phyloP scores from a whole-genome alignment of 2,797 vertebrate species.

The Rhinophrynus dorsalis region DNA sequence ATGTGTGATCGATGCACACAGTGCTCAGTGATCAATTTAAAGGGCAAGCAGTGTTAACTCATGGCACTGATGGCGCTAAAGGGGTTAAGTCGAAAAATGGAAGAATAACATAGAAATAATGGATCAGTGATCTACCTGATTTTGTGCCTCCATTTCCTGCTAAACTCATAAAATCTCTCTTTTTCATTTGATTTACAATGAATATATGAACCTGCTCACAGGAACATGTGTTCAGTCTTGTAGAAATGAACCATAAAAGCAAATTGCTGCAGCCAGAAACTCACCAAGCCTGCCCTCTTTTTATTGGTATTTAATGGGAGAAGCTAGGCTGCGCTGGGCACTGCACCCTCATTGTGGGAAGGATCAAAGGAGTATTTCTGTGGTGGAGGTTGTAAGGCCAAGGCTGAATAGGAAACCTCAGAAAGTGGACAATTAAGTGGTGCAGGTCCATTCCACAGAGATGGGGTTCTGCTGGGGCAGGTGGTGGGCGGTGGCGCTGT shows the following conservation, averaged over 20 bases:
- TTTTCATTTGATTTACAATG: constrained; percentile 68
- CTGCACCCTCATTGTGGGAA: constrained; percentile 30
- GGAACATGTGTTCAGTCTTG: constrained; percentile 66
- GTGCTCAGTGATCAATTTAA: not conserved
- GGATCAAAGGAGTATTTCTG: constrained; percentile 34
- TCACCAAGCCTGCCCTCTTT: constrained; percentile 32
- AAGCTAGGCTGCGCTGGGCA: constrained; percentile 37
- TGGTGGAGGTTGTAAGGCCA: constrained; percentile 2
- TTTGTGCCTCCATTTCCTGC: constrained; percentile 65
- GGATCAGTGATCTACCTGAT: constrained; percentile 45
- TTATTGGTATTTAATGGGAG: constrained; percentile 47
- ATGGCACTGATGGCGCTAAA: not conserved
- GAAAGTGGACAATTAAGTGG: constrained; percentile 13
- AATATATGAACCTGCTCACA: constrained; percentile 66
- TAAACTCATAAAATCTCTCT: constrained; percentile 63
- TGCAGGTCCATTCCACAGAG: not conserved
- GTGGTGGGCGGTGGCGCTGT: not conserved
- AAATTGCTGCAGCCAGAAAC: constrained; percentile 49
- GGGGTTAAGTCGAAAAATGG: constrained; percentile 27
- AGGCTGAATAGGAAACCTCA: constrained; percentile 10
- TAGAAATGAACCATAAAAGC: constrained; percentile 63
- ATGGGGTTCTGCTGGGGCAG: not conserved
- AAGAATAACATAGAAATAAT: constrained; percentile 16
- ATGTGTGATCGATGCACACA: not conserved
- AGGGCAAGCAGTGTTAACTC: not conserved